Evolutionary conservation across 2,113 vertebrate genomes (phyloP).

Genomic region (Cercocebus atys): DNA sequence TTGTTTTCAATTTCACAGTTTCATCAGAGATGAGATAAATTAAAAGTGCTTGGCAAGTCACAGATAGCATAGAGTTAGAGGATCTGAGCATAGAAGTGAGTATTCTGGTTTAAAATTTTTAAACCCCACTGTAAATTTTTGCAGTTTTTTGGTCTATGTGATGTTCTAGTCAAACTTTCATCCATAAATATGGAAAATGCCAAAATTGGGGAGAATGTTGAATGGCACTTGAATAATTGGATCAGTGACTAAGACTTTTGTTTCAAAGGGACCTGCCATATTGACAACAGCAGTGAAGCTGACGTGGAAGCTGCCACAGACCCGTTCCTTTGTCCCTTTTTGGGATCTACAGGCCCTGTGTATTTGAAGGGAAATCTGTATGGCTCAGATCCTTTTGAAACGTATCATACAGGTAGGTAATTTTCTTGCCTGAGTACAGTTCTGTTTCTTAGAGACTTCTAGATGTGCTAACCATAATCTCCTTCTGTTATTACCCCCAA

Average conservation of each 20-base stretch:
- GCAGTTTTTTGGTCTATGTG: not conserved
- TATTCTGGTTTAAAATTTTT: not conserved
- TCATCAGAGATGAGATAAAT: not conserved
- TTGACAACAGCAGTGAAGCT: conserved; percentile 92
- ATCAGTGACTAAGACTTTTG: conserved; percentile 39
- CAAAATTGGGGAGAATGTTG: not conserved
- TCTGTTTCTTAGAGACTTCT: not conserved
- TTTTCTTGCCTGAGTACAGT: not conserved
- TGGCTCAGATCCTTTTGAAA: conserved; percentile 85
- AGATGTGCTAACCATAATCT: not conserved
- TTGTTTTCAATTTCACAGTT: not conserved
- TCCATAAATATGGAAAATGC: not conserved
- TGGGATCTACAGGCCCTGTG: conserved; percentile 87
- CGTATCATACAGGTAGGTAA: conserved; percentile 80
- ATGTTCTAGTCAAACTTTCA: not conserved
- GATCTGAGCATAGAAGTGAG: not conserved
- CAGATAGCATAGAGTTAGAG: not conserved
- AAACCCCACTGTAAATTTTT: not conserved
- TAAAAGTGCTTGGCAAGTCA: not conserved
- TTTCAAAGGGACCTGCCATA: conserved; percentile 89
- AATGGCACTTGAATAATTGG: rapidly evolving
- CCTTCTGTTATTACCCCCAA: not conserved
- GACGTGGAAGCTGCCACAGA: conserved; percentile 92
- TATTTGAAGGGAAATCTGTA: conserved; percentile 88
- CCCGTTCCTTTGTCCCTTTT: conserved; percentile 91